Conservation (phyloP, 2,888 invertebrate species). For the Atherix ibis region DNA sequence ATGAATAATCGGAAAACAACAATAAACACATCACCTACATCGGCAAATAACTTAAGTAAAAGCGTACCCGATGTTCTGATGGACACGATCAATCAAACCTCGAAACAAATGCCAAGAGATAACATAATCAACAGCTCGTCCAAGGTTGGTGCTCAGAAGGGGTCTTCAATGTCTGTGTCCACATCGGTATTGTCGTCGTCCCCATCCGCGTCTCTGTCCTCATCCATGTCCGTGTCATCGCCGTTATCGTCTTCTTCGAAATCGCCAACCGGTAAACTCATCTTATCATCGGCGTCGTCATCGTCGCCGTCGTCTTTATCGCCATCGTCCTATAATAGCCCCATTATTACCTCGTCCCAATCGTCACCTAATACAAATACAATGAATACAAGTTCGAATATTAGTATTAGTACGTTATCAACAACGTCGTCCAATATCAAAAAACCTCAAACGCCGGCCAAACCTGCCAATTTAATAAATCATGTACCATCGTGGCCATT, state of each 20-base stretch:
- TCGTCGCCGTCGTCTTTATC: conserved; percentile 12
- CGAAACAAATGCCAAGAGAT: conserved; percentile 11
- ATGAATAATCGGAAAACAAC: no score
- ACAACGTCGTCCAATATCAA: conserved; percentile 6
- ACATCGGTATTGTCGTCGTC: conserved; percentile 8
- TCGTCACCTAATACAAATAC: conserved; percentile 5
- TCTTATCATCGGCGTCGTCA: conserved; percentile 8
- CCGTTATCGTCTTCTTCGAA: conserved; percentile 11
- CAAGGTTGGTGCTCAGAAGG: conserved; percentile 13
- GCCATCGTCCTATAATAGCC: conserved; percentile 8
- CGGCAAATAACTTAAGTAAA: conserved; percentile 12
- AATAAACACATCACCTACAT: conserved; percentile 11
- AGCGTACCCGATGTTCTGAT: conserved; percentile 15
- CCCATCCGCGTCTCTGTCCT: conserved; percentile 3
- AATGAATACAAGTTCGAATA: conserved; percentile 7
- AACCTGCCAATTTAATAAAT: conserved; percentile 17
- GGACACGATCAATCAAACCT: conserved; percentile 14
- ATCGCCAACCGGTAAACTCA: no score
- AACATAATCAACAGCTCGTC: no score
- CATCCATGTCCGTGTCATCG: no score
- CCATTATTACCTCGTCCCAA: conserved; percentile 6
- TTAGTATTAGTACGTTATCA: conserved; percentile 7
- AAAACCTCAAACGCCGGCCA: conserved; percentile 18
- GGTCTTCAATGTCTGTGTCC: conserved; percentile 5
- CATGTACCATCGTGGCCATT: conserved; percentile 42